Percentiles rank a stretch among this genome's conserved stretches.
These are phyloP conservation scores for Drosophila emarginata DNA, from an alignment of 2,888 invertebrate species.

Conservation along the genomic window DNA sequence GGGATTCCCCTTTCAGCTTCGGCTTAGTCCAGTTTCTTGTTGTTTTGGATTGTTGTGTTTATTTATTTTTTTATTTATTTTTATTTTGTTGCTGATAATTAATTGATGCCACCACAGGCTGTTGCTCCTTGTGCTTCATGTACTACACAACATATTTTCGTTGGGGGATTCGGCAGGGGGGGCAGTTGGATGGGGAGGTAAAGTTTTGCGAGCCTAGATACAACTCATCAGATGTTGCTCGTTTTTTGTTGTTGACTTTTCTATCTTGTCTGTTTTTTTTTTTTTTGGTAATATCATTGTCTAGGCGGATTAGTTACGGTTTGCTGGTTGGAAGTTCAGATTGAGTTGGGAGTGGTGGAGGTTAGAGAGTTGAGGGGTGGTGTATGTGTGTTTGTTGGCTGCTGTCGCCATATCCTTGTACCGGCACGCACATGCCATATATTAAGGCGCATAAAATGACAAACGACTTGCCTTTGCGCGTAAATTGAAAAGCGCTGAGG, in stretches of 20 bases:
- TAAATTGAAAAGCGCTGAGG: constrained; percentile 75
- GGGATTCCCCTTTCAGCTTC: neutral
- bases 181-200: neutral
- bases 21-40: constrained; percentile 6
- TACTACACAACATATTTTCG: constrained; percentile 27
- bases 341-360: neutral
- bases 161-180: neutral
- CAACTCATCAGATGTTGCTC: constrained; percentile 15
- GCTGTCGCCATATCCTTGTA: constrained; percentile 36
- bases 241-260: constrained; percentile 27
- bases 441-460: constrained; percentile 74
- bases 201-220: neutral
- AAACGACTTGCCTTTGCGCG: constrained; percentile 72
- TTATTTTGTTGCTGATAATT: constrained; percentile 1
- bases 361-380: constrained; percentile 1
- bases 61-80: neutral
- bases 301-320: constrained; percentile 68
- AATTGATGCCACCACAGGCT: constrained; percentile 33
- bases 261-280: constrained; percentile 50
- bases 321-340: constrained; percentile 49
- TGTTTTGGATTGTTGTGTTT: neutral
- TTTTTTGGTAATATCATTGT: constrained; percentile 61
- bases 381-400: constrained; percentile 22
- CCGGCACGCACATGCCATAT: constrained; percentile 71
- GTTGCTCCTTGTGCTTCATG: constrained; percentile 11